phyloP scores from a whole-genome alignment of 2,888 invertebrate genomes.

The Rotaria sp. region DNA sequence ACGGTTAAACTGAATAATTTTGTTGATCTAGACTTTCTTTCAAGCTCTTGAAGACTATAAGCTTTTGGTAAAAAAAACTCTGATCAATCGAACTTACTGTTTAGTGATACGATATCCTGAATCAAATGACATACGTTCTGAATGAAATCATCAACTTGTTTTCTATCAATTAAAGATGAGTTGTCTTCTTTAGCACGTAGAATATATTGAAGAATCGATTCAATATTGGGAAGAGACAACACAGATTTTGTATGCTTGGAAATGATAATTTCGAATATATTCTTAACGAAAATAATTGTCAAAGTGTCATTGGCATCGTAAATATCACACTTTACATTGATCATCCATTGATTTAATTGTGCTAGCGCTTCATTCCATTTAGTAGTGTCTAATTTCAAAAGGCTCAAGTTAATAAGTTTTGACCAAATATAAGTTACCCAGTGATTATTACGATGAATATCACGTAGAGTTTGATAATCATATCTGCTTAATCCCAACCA shows the following conservation, averaged over 20 bases:
- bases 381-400: background rate
- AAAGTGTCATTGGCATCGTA: background rate
- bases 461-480: background rate
- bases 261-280: background rate
- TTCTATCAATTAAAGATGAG: background rate
- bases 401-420: background rate
- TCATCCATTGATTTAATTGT: background rate
- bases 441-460: background rate
- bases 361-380: background rate
- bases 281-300: background rate
- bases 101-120: background rate
- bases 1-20: too few relatives aligned
- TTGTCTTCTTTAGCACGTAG: background rate
- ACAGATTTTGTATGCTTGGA: background rate
- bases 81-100: background rate
- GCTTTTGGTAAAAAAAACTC: too few relatives aligned
- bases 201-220: background rate
- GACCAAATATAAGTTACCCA: background rate
- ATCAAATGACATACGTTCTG: background rate
- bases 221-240: background rate
- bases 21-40: too few relatives aligned
- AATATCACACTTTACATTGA: background rate
- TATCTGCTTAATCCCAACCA: background rate
- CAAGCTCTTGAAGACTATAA: too few relatives aligned
- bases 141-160: background rate